These are phyloP conservation scores for Megalopta genalis DNA, from an alignment of 1,140 invertebrate species.

Conservation along the genomic window DNA sequence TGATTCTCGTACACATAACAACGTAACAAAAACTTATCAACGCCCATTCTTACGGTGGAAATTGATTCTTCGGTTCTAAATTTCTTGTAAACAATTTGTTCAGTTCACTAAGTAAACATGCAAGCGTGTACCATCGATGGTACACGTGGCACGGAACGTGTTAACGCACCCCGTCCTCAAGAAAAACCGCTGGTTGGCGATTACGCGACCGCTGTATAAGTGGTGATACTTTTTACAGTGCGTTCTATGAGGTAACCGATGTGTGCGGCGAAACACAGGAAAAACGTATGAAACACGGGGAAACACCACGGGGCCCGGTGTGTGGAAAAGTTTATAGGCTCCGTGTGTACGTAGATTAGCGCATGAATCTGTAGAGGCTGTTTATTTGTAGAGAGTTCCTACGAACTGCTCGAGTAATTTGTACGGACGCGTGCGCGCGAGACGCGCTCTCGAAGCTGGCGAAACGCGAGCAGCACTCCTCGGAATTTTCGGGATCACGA, in stretches of 20 bases:
- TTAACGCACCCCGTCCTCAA: too few relatives aligned
- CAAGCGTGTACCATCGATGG: too few relatives aligned
- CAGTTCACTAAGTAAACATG: too few relatives aligned
- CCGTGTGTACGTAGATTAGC: neutral
- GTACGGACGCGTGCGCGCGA: neutral
- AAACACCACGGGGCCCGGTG: neutral
- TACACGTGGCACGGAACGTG: too few relatives aligned
- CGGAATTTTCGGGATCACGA: neutral
- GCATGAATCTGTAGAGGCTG: neutral
- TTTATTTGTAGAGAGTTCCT: neutral
- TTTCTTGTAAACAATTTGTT: too few relatives aligned
- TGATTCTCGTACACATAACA: too few relatives aligned
- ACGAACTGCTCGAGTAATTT: neutral
- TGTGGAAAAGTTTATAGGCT: constrained; percentile 7
- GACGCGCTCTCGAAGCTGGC: neutral
- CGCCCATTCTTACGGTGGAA: too few relatives aligned
- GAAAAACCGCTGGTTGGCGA: too few relatives aligned
- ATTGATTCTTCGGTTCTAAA: too few relatives aligned
- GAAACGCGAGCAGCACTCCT: neutral
- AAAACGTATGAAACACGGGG: neutral
- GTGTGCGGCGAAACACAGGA: neutral
- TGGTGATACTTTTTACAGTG: constrained; percentile 11
- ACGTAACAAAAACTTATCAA: too few relatives aligned
- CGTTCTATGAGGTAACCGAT: constrained; percentile 1
- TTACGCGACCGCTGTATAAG: neutral